A percentile compares a stretch with the other conserved stretches of the same genome.
These are phyloP conservation scores for Netelia virgata DNA, from an alignment of 2,888 invertebrate genomes.

Conservation along the genomic window DNA sequence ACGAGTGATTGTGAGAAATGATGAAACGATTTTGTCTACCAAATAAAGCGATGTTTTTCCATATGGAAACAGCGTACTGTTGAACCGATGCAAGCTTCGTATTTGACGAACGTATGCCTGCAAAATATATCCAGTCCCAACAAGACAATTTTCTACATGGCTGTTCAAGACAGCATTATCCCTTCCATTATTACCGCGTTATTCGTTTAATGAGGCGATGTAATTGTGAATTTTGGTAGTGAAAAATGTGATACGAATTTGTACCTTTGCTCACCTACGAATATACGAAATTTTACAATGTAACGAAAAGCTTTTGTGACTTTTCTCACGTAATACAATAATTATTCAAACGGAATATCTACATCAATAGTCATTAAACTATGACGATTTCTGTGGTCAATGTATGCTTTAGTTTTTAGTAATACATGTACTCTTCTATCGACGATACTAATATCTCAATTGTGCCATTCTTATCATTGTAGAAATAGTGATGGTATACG, in stretches of 20 bases:
- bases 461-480: too few relatives aligned
- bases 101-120: neutral
- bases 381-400: neutral
- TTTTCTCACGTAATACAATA: neutral
- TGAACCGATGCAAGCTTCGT: neutral
- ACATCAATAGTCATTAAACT: neutral
- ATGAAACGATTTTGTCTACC: neutral
- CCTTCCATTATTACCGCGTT: neutral
- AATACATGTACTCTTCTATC: too few relatives aligned
- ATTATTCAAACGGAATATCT: neutral
- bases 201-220: neutral
- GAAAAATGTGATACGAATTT: conserved; percentile 41
- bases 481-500: too few relatives aligned
- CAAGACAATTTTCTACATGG: neutral
- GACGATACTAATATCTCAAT: too few relatives aligned
- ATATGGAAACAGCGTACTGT: neutral
- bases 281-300: neutral
- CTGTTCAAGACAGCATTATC: neutral
- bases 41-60: neutral
- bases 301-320: neutral
- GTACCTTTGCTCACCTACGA: conserved; percentile 15
- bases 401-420: neutral
- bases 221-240: neutral
- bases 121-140: neutral
- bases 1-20: neutral